Base-by-base conservation (phyloP, 2,888 invertebrate species). In the Harpalus rufipes region DNA sequence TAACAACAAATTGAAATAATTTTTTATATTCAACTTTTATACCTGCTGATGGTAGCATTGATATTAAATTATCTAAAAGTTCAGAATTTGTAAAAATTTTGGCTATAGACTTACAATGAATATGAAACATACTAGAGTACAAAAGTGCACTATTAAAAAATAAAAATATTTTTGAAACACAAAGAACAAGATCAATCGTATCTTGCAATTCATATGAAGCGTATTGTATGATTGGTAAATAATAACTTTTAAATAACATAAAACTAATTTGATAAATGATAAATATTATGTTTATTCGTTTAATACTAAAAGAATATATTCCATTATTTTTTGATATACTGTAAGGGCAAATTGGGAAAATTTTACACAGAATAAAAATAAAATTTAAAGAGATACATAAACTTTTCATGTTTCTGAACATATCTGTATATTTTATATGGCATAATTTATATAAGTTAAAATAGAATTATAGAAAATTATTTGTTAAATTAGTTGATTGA, bases 61-160 rank as follows among this genome's bases (percentile, higher is more conserved):
- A 7, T n/a, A 72, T 44, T 18, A 72, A 14, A 14, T 44, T 44
- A 16, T 72, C 72, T 6, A 72, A 16, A 8, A 12, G 6, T 4
- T 72, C 18, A 7, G 72, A 72, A 10, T 72, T 72, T n/a, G 3
- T 16, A 21, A 72, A 72, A 41, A 72, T 41, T 14, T 44, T 72
- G 16, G 41, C 18, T 16, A 72, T 72, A 7, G 39, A 41, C 6
- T 44, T 41, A 8, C 44, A 14, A 44, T 72, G 41, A 6, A 72
- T 16, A 72, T 72, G 16, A 72, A 72, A 72, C n/a, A 65, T 7
- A 4, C 7, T 10, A 12, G n/a, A 0, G 7, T n/a, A 32, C 7
- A 39, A 12, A 25, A 32, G n/a, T 32, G 25, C 2, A 32, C 6
- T 10, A 12, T 2, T 6, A 32, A 7, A 32, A 12, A 65, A 32